A percentile compares a stretch with the other conserved stretches of the same genome.
Conservation (phyloP, 2,888 invertebrate species). For the Torymus aiolomorphi region DNA sequence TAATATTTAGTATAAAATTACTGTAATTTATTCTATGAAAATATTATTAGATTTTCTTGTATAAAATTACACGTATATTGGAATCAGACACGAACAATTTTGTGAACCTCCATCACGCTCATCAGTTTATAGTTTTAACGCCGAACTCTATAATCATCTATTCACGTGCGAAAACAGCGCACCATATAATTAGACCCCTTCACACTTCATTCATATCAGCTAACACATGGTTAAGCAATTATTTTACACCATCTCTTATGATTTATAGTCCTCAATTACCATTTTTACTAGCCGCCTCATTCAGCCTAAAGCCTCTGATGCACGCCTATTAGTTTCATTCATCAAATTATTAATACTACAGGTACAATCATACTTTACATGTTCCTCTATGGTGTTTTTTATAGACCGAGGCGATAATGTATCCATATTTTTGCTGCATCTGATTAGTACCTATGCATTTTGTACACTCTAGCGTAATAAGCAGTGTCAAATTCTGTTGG, state of each 20-base stretch:
- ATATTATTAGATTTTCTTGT: conserved; percentile 15
- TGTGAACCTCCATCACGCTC: conserved; percentile 19
- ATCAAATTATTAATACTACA: neutral
- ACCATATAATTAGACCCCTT: conserved; percentile 46
- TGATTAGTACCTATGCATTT: too few species aligned
- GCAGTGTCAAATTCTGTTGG: too few species aligned
- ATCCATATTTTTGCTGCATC: too few species aligned
- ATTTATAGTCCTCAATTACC: conserved; percentile 44
- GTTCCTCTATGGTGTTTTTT: neutral
- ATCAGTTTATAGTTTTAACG: conserved; percentile 32
- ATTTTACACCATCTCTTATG: conserved; percentile 26
- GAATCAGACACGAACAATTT: conserved; percentile 30
- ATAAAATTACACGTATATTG: conserved; percentile 6
- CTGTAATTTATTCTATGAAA: neutral
- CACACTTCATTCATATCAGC: conserved; percentile 13
- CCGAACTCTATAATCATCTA: conserved; percentile 44
- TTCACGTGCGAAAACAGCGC: conserved; percentile 31
- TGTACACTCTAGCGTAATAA: too few species aligned
- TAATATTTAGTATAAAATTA: conserved; percentile 4
- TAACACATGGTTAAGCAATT: conserved; percentile 39
- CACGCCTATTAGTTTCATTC: neutral
- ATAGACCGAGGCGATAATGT: too few species aligned
- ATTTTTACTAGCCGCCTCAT: conserved; percentile 1
- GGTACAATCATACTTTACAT: neutral
- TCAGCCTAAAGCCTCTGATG: neutral